Percentiles rank a stretch among this genome's conserved stretches.
Evolutionary conservation across 2,888 invertebrate genomes (phyloP).

Genomic region (Drosophila melanosoma): DNA sequence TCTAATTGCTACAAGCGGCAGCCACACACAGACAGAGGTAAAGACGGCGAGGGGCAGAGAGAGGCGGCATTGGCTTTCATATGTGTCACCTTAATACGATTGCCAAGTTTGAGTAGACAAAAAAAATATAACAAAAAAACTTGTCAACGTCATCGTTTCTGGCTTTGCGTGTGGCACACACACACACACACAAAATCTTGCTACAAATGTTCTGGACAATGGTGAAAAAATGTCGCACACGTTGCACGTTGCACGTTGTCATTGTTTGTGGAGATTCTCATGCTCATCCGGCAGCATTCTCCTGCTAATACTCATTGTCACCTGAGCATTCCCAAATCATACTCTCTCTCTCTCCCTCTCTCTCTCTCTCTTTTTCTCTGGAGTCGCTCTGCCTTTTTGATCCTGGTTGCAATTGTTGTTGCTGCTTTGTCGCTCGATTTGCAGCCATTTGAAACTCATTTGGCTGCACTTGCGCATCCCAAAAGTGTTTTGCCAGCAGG

Average conservation of each 20-base stretch:
- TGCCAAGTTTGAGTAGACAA: conserved; percentile 47
- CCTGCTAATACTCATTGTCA: conserved; percentile 49
- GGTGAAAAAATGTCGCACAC: conserved; percentile 69
- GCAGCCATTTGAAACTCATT: conserved; percentile 77
- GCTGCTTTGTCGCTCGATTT: conserved; percentile 69
- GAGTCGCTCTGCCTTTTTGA: conserved; percentile 49
- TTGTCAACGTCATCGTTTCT: conserved; percentile 68
- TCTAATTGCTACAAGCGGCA: conserved; percentile 68
- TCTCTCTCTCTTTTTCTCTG: conserved; percentile 8
- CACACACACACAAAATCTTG: conserved; percentile 16
- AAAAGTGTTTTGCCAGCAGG: conserved; percentile 67
- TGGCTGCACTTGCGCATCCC: conserved; percentile 74
- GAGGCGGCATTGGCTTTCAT: conserved; percentile 55
- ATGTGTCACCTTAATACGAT: conserved; percentile 69
- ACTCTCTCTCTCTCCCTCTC: conserved; percentile 11
- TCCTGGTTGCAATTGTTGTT: conserved; percentile 38
- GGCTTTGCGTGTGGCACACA: conserved; percentile 68
- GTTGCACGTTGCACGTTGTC: conserved; percentile 18
- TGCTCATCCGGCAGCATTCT: conserved; percentile 7
- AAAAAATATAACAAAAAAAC: conserved; percentile 10
- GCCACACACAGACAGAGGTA: conserved; percentile 26
- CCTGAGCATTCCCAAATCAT: conserved; percentile 47
- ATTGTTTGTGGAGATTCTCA: conserved; percentile 29
- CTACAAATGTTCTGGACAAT: conserved; percentile 48
- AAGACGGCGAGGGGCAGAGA: background rate